Evolutionary conservation across 1,140 invertebrate species (phyloP).

Genomic region (Hycleus cichorii): DNA sequence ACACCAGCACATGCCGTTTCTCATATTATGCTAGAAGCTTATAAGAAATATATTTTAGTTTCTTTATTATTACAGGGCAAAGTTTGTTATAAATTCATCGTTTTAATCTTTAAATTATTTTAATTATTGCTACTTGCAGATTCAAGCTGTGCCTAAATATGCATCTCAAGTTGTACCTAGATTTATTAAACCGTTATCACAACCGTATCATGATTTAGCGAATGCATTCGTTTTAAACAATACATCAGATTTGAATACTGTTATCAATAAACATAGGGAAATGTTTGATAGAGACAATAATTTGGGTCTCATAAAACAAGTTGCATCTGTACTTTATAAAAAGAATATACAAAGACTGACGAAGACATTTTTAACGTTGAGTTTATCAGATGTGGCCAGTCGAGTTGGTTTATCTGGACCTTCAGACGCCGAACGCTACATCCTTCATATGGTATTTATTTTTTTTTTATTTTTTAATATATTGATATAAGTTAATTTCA

Average conservation of each 20-base stretch:
- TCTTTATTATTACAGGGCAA: conserved; percentile 88
- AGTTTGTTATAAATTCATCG: conserved; percentile 41
- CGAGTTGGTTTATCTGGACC: conserved; percentile 78
- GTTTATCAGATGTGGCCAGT: conserved; percentile 86
- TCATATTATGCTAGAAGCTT: conserved; percentile 94
- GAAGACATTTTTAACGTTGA: conserved; percentile 94
- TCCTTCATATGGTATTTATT: conserved; percentile 80
- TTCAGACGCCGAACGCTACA: conserved; percentile 86
- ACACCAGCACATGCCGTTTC: conserved; percentile 89
- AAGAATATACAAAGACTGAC: conserved; percentile 96
- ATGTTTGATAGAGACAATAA: conserved; percentile 69
- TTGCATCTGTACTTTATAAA: conserved; percentile 82
- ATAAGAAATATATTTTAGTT: conserved; percentile 92
- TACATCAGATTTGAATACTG: conserved; percentile 59
- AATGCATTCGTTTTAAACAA: conserved; percentile 71
- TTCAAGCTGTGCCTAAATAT: conserved; percentile 72
- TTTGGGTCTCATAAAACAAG: conserved; percentile 75
- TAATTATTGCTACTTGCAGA: conserved; percentile 13
- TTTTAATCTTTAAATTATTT: not conserved
- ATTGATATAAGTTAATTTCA: not conserved
- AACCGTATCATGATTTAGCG: conserved; percentile 86
- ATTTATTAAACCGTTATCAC: conserved; percentile 85
- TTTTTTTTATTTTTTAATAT: not conserved
- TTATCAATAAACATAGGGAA: conserved; percentile 69
- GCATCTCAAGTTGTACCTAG: conserved; percentile 81